Conservation (phyloP, 2,888 invertebrate species). For the Girardia tigrina region DNA sequence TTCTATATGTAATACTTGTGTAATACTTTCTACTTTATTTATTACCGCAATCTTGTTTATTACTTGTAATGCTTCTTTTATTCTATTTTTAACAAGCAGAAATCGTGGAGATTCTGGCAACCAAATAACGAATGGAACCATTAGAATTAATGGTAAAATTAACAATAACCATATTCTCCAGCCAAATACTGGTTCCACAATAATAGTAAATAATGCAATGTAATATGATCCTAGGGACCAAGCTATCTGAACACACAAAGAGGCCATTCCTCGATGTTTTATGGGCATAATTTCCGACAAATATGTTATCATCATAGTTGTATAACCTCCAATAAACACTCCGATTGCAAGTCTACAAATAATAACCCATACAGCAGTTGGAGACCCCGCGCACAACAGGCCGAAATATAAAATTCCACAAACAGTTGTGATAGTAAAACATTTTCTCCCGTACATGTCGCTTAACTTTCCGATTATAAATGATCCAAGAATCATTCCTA, state of each 20-base stretch:
- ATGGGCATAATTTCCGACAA: conserved; percentile 4
- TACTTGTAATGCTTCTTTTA: not conserved
- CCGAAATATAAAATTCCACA: not conserved
- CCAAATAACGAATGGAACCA: not conserved
- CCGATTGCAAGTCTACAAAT: not conserved
- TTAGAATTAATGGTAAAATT: not conserved
- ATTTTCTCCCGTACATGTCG: not conserved
- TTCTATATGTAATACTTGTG: not conserved
- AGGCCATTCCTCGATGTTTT: not conserved
- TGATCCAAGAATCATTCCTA: conserved; percentile 16
- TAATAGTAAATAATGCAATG: not conserved
- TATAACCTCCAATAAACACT: not conserved
- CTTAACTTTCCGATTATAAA: not conserved
- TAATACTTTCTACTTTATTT: not conserved
- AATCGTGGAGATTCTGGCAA: conserved; percentile 23
- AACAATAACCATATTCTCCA: not conserved
- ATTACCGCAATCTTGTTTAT: not conserved
- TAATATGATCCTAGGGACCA: conserved; percentile 7
- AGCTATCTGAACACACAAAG: not conserved
- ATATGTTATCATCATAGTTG: not conserved
- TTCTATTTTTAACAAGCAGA: not conserved
- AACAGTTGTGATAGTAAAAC: not conserved
- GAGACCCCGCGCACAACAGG: not conserved
- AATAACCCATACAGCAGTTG: not conserved
- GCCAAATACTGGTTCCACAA: not conserved